A percentile compares a stretch with the other conserved stretches of the same genome.
Evolutionary conservation across 2,888 invertebrate genomes (phyloP).

Genomic region (Herminia tarsipennalis): DNA sequence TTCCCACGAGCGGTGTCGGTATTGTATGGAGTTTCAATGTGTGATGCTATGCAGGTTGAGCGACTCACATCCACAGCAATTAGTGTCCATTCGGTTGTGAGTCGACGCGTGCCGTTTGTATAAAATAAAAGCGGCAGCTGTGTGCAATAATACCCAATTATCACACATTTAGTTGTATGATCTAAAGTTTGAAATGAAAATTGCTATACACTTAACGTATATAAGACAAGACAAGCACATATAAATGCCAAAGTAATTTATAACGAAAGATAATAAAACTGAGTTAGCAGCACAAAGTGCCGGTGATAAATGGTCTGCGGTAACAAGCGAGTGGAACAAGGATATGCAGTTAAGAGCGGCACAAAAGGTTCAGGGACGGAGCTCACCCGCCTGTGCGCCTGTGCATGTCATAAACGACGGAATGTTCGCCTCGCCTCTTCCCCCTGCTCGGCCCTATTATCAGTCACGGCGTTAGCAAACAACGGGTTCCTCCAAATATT

Average conservation of each 20-base stretch:
- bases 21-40: slow-evolving; percentile 57
- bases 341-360: slow-evolving; percentile 44
- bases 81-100: slow-evolving; percentile 69
- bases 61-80: slow-evolving; percentile 68
- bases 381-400: slow-evolving; percentile 45
- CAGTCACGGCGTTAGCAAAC: slow-evolving; percentile 61
- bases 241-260: slow-evolving; percentile 29
- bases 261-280: slow-evolving; percentile 30
- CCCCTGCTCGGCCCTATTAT: slow-evolving; percentile 53
- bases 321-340: slow-evolving; percentile 50
- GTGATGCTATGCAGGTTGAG: slow-evolving; percentile 57
- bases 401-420: slow-evolving; percentile 64
- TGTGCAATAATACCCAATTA: slow-evolving; percentile 26
- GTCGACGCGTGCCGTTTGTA: slow-evolving; percentile 66
- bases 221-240: slow-evolving; percentile 14
- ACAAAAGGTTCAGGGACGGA: slow-evolving; percentile 51
- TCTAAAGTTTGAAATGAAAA: slow-evolving; percentile 1
- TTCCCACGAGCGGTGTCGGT: slow-evolving; percentile 61
- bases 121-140: slow-evolving; percentile 57
- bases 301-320: slow-evolving; percentile 42
- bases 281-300: slow-evolving; percentile 28
- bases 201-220: slow-evolving; percentile 4
- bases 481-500: slow-evolving; percentile 48
- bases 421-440: slow-evolving; percentile 57
- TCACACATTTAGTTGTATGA: slow-evolving; percentile 4